Conservation (phyloP, 2,797 vertebrate species). For the Tamandua tetradactyla region DNA sequence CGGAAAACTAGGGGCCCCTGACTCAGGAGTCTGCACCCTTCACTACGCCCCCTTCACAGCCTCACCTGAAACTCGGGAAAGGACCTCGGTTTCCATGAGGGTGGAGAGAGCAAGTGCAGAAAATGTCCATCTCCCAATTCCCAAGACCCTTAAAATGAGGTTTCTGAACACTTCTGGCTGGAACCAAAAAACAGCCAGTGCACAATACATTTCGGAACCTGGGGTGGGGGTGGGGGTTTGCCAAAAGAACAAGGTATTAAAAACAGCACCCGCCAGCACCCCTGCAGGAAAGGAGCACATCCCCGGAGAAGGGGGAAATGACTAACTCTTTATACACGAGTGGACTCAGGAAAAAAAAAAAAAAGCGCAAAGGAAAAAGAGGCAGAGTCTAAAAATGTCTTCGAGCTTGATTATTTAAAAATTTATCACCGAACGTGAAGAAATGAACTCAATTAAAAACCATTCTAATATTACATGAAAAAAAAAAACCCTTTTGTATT, state of each 20-base stretch:
- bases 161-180: neutral
- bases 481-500: neutral
- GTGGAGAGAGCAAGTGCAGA: neutral
- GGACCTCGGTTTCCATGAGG: neutral
- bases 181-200: accelerated
- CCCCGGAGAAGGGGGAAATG: neutral
- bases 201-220: neutral
- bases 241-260: neutral
- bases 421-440: slow-evolving; percentile 1
- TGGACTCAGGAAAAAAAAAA: neutral
- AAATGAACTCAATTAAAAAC: slow-evolving; percentile 66
- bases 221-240: neutral
- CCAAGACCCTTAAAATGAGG: neutral
- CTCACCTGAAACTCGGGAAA: neutral
- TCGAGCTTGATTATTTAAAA: slow-evolving; percentile 55
- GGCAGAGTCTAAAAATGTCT: accelerated
- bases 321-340: neutral
- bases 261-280: accelerated
- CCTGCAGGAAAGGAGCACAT: accelerated
- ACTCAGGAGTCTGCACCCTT: accelerated
- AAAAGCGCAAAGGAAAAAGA: accelerated
- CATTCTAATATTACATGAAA: neutral
- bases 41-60: neutral
- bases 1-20: accelerated
- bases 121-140: accelerated